Evolutionary conservation across 1,140 invertebrate species (phyloP), one percentile per base, ranked within the genome.

Genomic region (Bombus confusus): DNA sequence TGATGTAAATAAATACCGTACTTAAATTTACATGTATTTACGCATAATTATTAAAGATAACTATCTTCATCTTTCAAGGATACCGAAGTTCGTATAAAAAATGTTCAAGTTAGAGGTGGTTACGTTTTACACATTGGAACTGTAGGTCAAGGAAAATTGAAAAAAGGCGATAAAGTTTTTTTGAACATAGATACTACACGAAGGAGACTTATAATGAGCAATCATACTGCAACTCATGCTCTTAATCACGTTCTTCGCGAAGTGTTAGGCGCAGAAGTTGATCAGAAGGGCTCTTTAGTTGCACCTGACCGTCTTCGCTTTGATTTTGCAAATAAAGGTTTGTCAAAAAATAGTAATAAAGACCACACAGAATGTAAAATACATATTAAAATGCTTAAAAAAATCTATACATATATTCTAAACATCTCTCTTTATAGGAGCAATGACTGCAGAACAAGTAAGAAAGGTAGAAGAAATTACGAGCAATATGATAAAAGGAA

Each of bases 201-300:
- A 84, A 96, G 99, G 93, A 96, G 97, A 90, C 94, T 98, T 12
- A 96, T 99, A 39, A 99, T 99, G 99, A 99, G 98, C 92, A 99
- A 99, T 95, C 99, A 99, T 92, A 99, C 99, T 39, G 99, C 98
- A 41, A 99, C 99, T 2, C 99, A 99, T 95, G 97, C 99, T 73
- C 96, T 99, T 1, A 99, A 99, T 96, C 98, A 98, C 96, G 98
- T 98, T 43, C 95, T 99, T 64, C 96, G 99, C 76, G 97, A 97
- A 93, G 98, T 99, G 73, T 95, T 99, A 34, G 97, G 98, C 18
- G 97, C 97, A 86, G 98, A 99, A 91, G 97, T 98, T 68, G 99
- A 99, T 95, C 99, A 99, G 95, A 97, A 98, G 93, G 99, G 99
- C 66, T 99, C 99, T 2, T 96, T 99, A n/a, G 99, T 99, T 15